Percentiles rank a stretch among this genome's conserved stretches.
Evolutionary conservation across 2,888 invertebrate genomes (phyloP).

Genomic region (Macaria notata): DNA sequence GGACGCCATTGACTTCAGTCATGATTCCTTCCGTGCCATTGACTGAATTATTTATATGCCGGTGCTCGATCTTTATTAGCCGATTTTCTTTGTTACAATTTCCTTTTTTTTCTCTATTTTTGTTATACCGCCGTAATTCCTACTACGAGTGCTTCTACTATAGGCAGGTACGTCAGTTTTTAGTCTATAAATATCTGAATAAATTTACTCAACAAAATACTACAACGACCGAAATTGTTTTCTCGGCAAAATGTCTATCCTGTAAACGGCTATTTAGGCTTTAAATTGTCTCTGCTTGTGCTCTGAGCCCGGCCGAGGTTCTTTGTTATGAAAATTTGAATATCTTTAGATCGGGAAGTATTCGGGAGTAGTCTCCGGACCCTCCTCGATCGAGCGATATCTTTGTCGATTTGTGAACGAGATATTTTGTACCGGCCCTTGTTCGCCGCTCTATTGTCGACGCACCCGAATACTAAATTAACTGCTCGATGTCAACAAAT

Average conservation of each 20-base stretch:
- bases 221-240: too few species aligned
- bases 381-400: slow-evolving; percentile 16
- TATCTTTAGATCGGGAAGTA: slow-evolving; percentile 15
- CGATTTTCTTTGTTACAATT: slow-evolving; percentile 29
- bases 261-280: slow-evolving; percentile 13
- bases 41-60: slow-evolving; percentile 31
- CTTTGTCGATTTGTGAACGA: slow-evolving; percentile 19
- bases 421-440: background rate
- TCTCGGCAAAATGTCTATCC: background rate
- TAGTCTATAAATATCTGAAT: too few species aligned
- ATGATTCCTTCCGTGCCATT: slow-evolving; percentile 33
- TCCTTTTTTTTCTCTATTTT: slow-evolving; percentile 19
- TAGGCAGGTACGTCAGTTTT: too few species aligned
- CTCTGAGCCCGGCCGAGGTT: slow-evolving; percentile 11
- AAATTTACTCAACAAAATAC: too few species aligned
- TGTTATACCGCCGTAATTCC: slow-evolving; percentile 28
- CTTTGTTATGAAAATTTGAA: slow-evolving; percentile 22
- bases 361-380: slow-evolving; percentile 13
- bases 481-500: background rate
- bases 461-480: background rate
- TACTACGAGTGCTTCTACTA: too few species aligned
- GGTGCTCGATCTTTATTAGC: slow-evolving; percentile 25
- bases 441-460: slow-evolving; percentile 3
- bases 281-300: slow-evolving; percentile 14
- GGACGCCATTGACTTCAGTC: slow-evolving; percentile 27